Percentiles rank a stretch among this genome's conserved stretches.
Evolutionary conservation across 2,113 vertebrate genomes (phyloP).

Genomic region (Ammodytes dubius): DNA sequence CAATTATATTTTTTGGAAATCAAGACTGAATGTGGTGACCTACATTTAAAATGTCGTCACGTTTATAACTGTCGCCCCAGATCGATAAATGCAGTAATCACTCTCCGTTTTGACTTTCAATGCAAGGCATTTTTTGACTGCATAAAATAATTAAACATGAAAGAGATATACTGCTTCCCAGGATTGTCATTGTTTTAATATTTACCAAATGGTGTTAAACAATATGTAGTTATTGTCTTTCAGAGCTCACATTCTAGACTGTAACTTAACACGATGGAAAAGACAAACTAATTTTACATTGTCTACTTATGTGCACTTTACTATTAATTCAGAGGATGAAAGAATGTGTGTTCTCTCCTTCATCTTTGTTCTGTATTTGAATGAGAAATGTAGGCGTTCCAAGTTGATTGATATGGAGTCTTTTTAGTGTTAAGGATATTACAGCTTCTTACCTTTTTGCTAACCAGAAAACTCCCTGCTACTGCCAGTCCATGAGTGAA

Average conservation of each 20-base stretch:
- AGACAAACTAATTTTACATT: not conserved
- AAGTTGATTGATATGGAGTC: not conserved
- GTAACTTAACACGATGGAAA: not conserved
- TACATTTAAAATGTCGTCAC: not conserved
- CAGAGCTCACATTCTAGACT: not conserved
- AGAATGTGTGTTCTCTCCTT: not conserved
- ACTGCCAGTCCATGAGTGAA: slow-evolving; percentile 98
- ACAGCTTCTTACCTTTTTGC: slow-evolving; percentile 92
- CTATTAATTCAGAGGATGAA: not conserved
- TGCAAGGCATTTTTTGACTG: not conserved
- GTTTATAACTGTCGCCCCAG: not conserved
- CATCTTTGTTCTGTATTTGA: not conserved
- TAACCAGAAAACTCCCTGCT: slow-evolving; percentile 96
- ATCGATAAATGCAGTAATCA: not conserved
- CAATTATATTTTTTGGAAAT: slow-evolving; percentile 4
- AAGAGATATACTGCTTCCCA: not conserved
- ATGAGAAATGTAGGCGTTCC: not conserved
- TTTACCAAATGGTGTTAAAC: not conserved
- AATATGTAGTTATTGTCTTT: not conserved
- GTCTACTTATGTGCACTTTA: not conserved
- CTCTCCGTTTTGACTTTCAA: not conserved
- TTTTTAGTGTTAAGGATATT: not conserved
- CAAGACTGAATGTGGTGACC: not conserved
- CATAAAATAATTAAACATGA: not conserved
- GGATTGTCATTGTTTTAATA: not conserved